Percentiles rank a stretch among this genome's conserved stretches.
These are phyloP conservation scores for Ceratosolen fusciceps DNA, from an alignment of 1,140 invertebrate genomes.

Conservation along the genomic window DNA sequence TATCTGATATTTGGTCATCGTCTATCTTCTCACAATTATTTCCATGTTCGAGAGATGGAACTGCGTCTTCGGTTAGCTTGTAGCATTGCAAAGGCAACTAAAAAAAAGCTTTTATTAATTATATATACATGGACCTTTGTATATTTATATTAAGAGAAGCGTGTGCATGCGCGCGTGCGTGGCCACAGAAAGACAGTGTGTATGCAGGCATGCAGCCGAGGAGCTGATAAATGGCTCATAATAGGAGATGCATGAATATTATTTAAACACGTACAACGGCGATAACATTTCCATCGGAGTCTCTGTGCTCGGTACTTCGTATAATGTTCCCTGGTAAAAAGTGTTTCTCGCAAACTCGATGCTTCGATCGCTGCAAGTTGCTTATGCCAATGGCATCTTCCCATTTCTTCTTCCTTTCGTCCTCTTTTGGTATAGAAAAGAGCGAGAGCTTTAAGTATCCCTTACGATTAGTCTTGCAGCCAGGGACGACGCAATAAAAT, in stretches of 20 bases:
- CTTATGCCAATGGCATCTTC: conserved; percentile 8
- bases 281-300: conserved; percentile 2
- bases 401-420: conserved; percentile 4
- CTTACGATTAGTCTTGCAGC: conserved; percentile 10
- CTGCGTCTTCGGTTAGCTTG: not conserved
- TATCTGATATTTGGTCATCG: not conserved
- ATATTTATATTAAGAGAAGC: too few relatives aligned
- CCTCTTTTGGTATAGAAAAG: conserved; percentile 5
- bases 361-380: conserved; percentile 9
- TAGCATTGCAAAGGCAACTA: conserved; percentile 1
- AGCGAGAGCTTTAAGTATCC: conserved; percentile 1
- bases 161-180: too few relatives aligned
- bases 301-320: conserved; percentile 6
- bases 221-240: too few relatives aligned
- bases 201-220: too few relatives aligned
- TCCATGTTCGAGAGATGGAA: not conserved
- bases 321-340: conserved; percentile 1
- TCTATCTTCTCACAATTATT: conserved; percentile 8
- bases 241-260: not conserved
- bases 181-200: too few relatives aligned
- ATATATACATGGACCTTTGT: too few relatives aligned
- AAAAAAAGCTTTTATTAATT: not conserved
- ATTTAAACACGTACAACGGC: not conserved
- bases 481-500: conserved; percentile 14
- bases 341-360: conserved; percentile 6